Conservation (phyloP, 1,140 invertebrate species). For the Drosophila miranda region DNA sequence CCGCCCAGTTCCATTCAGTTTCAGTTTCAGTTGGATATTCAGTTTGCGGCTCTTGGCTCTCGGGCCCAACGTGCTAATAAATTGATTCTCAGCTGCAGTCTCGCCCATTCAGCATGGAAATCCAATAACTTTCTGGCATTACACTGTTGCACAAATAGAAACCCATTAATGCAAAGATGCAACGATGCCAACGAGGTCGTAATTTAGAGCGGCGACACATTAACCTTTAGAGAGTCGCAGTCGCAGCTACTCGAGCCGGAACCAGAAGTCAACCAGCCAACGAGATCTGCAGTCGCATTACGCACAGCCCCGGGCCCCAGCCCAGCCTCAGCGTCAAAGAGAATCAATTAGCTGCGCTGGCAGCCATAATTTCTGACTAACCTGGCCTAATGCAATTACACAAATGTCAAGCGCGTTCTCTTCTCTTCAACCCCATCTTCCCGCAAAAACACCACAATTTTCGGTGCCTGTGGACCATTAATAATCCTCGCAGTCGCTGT, state of each 20-base stretch:
- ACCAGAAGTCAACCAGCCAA: slow-evolving; percentile 11
- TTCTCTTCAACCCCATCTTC: not conserved
- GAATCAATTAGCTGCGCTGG: slow-evolving; percentile 64
- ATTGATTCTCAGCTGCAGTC: slow-evolving; percentile 49
- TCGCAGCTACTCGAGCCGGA: slow-evolving; percentile 28
- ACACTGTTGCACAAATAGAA: slow-evolving; percentile 44
- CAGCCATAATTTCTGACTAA: slow-evolving; percentile 42
- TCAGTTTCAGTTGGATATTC: slow-evolving; percentile 21
- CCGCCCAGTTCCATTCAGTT: slow-evolving; percentile 56
- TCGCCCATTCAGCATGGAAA: too few species aligned
- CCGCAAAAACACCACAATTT: slow-evolving; percentile 13
- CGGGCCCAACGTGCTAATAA: slow-evolving; percentile 56
- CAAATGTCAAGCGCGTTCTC: slow-evolving; percentile 56
- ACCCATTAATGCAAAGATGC: slow-evolving; percentile 57
- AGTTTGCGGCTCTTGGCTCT: slow-evolving; percentile 7
- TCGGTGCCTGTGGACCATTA: slow-evolving; percentile 48
- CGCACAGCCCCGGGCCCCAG: slow-evolving; percentile 16
- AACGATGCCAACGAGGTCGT: slow-evolving; percentile 68
- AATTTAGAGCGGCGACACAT: slow-evolving; percentile 66
- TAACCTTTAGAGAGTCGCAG: slow-evolving; percentile 55
- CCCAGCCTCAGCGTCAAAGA: slow-evolving; percentile 19
- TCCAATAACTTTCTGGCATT: too few species aligned
- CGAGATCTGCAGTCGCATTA: slow-evolving; percentile 8
- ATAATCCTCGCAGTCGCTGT: slow-evolving; percentile 47
- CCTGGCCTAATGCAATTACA: slow-evolving; percentile 46